Percentiles rank a stretch among this genome's conserved stretches.
Evolutionary conservation across 2,888 invertebrate species (phyloP).

Genomic region (Calameuta pallipes): DNA sequence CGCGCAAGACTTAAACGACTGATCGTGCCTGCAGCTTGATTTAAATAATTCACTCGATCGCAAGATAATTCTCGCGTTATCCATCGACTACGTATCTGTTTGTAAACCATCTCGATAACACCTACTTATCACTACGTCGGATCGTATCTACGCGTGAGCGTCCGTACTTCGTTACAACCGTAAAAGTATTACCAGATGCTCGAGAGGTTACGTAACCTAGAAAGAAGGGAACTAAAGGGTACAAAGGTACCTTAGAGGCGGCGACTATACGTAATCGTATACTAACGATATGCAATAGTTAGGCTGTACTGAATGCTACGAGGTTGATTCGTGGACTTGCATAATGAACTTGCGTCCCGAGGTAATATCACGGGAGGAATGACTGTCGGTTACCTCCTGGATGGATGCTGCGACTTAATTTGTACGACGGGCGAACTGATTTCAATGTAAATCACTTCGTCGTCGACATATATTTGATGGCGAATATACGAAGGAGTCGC

Average conservation of each 20-base stretch:
- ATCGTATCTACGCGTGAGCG: neutral
- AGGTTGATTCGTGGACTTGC: neutral
- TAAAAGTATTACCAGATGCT: neutral
- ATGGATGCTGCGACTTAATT: neutral
- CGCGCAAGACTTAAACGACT: neutral
- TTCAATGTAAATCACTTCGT: constrained; percentile 52
- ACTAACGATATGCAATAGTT: neutral
- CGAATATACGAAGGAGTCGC: constrained; percentile 22
- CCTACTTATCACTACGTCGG: neutral
- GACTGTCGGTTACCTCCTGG: neutral
- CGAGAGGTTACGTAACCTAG: neutral
- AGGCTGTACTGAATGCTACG: neutral
- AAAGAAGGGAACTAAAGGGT: neutral
- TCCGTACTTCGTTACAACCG: neutral
- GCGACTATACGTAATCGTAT: neutral
- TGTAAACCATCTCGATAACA: neutral
- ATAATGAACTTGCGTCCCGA: neutral
- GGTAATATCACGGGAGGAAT: neutral
- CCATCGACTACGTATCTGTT: neutral
- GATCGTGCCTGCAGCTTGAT: neutral
- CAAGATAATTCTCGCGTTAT: neutral
- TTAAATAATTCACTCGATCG: neutral
- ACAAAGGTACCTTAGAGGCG: neutral
- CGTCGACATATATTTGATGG: constrained; percentile 40
- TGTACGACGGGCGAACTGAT: constrained; percentile 25